Conservation (phyloP, 2,888 invertebrate species). For the Cataglyphis altisquamis region DNA sequence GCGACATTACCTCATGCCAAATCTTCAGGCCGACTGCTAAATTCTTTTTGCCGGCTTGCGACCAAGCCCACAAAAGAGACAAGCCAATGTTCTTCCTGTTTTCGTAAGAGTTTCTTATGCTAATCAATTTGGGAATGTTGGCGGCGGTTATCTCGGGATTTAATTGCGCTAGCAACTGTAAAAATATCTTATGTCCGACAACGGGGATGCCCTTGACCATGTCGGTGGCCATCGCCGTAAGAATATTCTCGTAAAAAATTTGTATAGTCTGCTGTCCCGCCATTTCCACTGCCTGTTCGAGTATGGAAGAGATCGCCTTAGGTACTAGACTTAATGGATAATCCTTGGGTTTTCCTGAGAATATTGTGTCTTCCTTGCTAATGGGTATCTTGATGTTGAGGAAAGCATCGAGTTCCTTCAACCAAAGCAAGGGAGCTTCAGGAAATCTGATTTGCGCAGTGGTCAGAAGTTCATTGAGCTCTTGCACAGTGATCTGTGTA, state of each 20-base stretch:
- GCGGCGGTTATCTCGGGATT: constrained; percentile 89
- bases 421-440: constrained; percentile 91
- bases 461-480: constrained; percentile 87
- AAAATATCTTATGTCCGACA: constrained; percentile 90
- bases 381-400: constrained; percentile 89
- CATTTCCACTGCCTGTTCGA: constrained; percentile 88
- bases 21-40: constrained; percentile 90
- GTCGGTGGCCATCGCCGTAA: constrained; percentile 91
- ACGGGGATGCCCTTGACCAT: constrained; percentile 90
- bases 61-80: constrained; percentile 92
- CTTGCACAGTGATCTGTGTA: constrained; percentile 89
- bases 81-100: constrained; percentile 92
- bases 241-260: constrained; percentile 91
- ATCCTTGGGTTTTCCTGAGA: constrained; percentile 87
- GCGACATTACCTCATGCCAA: constrained; percentile 92
- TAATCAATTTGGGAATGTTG: constrained; percentile 89
- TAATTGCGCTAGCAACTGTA: constrained; percentile 90
- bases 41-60: constrained; percentile 90
- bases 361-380: constrained; percentile 89
- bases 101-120: constrained; percentile 91
- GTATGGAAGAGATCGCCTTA: constrained; percentile 85
- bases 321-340: constrained; percentile 88
- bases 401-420: constrained; percentile 90
- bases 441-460: constrained; percentile 90
- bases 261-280: constrained; percentile 89